phyloP scores from a whole-genome alignment of 2,888 invertebrate species.

The Lepidocyrtoides sp. region DNA sequence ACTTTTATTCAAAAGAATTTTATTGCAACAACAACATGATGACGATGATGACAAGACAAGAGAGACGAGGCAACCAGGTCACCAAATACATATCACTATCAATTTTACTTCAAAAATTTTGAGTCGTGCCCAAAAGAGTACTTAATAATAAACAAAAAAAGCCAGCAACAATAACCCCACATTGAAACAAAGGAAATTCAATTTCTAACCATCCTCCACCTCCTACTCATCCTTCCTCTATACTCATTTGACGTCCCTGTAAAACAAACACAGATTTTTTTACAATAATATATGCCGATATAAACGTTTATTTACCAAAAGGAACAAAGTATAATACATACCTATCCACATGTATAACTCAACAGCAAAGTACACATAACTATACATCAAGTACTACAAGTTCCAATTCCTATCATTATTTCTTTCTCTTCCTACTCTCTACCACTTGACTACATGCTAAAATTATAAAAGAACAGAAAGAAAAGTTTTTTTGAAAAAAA shows the following conservation, averaged over 20 bases:
- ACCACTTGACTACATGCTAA: constrained; percentile 14
- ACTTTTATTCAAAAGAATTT: constrained; percentile 15
- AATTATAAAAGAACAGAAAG: background rate
- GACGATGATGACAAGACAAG: background rate
- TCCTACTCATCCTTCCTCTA: background rate
- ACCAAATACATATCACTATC: constrained; percentile 13
- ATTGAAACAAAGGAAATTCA: constrained; percentile 39
- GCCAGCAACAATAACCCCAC: constrained; percentile 23
- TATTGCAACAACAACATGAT: constrained; percentile 12
- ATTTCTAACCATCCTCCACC: constrained; percentile 25
- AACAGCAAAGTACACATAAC: too few species aligned
- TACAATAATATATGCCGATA: background rate
- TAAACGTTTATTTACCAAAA: constrained; percentile 11
- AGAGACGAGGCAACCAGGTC: too few species aligned
- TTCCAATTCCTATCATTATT: constrained; percentile 1
- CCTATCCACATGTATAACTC: too few species aligned
- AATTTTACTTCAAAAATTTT: constrained; percentile 16
- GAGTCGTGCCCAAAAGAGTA: background rate
- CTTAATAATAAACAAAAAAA: constrained; percentile 17
- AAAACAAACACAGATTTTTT: background rate
- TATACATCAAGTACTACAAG: background rate
- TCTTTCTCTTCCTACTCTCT: too few species aligned
- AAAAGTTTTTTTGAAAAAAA: background rate
- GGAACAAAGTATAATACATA: too few species aligned
- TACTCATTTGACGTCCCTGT: constrained; percentile 7